Conservation (phyloP, 2,888 invertebrate species). For the Hermodice carunculata region DNA sequence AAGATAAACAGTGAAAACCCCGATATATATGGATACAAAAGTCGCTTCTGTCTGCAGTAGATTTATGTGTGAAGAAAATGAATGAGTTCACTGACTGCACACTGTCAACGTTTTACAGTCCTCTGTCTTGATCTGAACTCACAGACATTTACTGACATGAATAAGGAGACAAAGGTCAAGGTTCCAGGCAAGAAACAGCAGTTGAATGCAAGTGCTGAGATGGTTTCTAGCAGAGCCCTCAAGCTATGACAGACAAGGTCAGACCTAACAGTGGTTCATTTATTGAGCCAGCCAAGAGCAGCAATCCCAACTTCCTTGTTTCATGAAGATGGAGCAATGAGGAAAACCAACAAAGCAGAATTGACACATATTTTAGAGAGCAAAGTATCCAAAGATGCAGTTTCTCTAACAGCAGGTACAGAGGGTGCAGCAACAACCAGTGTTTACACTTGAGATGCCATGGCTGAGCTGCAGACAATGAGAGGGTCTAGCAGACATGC, state of each 20-base stretch:
- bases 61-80: no score
- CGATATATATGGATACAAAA: no score
- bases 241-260: background rate
- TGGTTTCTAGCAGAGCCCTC: background rate
- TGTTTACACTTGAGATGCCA: background rate
- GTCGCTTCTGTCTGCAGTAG: no score
- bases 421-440: background rate
- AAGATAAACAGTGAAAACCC: no score
- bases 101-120: no score
- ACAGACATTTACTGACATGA: no score
- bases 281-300: background rate
- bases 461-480: background rate
- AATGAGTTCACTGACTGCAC: no score
- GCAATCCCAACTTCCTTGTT: background rate
- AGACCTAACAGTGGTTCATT: background rate
- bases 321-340: background rate
- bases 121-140: no score
- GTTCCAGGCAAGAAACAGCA: no score
- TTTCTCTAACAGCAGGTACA: no score
- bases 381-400: no score
- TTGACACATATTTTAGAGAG: background rate
- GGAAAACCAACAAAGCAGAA: background rate
- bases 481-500: background rate
- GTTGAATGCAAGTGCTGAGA: background rate
- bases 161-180: no score